phyloP scores from a whole-genome alignment of 2,797 vertebrate species.

The Amniataba percoides region DNA sequence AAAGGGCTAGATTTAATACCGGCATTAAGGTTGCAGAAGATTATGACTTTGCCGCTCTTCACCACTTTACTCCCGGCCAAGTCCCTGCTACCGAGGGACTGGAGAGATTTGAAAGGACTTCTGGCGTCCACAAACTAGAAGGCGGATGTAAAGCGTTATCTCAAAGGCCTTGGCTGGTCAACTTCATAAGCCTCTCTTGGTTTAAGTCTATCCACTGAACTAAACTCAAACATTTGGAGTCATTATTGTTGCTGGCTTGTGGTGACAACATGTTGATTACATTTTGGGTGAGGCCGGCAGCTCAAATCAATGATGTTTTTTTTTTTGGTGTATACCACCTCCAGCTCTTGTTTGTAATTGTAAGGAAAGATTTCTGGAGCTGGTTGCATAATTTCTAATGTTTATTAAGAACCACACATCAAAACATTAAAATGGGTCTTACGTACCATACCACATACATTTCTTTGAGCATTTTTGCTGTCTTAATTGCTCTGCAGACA shows the following conservation, averaged over 20 bases:
- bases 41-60: slow-evolving; percentile 61
- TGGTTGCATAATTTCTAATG: not conserved
- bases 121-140: slow-evolving; percentile 57
- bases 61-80: slow-evolving; percentile 57
- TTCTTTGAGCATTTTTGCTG: too few relatives aligned
- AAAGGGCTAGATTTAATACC: slow-evolving; percentile 70
- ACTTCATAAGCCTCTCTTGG: slow-evolving; percentile 72
- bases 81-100: slow-evolving; percentile 56
- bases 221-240: slow-evolving; percentile 59
- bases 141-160: slow-evolving; percentile 71
- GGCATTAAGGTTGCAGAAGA: slow-evolving; percentile 73
- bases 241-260: slow-evolving; percentile 51
- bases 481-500: too few relatives aligned
- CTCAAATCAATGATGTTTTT: slow-evolving; percentile 21
- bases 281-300: slow-evolving; percentile 51
- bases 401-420: not conserved
- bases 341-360: slow-evolving; percentile 23
- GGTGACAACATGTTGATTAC: slow-evolving; percentile 60
- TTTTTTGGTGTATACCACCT: not conserved
- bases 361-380: slow-evolving; percentile 15
- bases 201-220: slow-evolving; percentile 69
- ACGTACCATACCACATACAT: too few relatives aligned
- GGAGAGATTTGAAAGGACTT: slow-evolving; percentile 64
- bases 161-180: slow-evolving; percentile 75
- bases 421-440: not conserved